These are phyloP conservation scores for Chlamydotis undulata DNA, from an alignment of 2,113 vertebrate species.

Conservation along the genomic window DNA sequence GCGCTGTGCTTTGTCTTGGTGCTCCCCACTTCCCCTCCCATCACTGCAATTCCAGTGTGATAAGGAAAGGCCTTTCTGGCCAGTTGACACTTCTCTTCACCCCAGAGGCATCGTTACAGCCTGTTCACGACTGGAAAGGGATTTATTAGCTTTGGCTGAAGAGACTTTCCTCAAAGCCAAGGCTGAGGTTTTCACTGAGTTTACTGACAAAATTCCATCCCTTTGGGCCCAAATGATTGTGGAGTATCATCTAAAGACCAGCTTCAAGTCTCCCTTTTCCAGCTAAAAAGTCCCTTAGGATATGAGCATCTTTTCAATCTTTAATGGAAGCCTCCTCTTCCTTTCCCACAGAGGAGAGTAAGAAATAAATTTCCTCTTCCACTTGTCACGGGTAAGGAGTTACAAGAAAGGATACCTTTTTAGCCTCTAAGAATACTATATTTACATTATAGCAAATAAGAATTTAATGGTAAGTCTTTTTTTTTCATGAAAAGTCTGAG, in stretches of 20 bases:
- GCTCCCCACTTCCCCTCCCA: not conserved
- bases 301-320: not conserved
- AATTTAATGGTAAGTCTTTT: not conserved
- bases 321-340: not conserved
- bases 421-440: not conserved
- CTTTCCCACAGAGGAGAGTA: not conserved
- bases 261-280: not conserved
- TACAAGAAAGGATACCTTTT: not conserved
- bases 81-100: not conserved
- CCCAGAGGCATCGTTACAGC: not conserved
- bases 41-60: not conserved
- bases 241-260: not conserved
- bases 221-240: not conserved
- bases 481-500: not conserved
- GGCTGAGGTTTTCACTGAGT: not conserved
- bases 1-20: rapidly evolving
- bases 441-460: not conserved
- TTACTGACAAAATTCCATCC: not conserved
- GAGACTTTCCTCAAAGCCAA: not conserved
- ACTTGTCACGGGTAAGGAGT: not conserved
- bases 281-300: not conserved
- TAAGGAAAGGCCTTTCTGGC: not conserved
- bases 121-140: not conserved
- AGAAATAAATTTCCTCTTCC: not conserved
- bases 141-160: not conserved